Evolutionary conservation across 2,888 invertebrate species (phyloP), one percentile per base, ranked within the genome.

Genomic region (Clunio marinus): DNA sequence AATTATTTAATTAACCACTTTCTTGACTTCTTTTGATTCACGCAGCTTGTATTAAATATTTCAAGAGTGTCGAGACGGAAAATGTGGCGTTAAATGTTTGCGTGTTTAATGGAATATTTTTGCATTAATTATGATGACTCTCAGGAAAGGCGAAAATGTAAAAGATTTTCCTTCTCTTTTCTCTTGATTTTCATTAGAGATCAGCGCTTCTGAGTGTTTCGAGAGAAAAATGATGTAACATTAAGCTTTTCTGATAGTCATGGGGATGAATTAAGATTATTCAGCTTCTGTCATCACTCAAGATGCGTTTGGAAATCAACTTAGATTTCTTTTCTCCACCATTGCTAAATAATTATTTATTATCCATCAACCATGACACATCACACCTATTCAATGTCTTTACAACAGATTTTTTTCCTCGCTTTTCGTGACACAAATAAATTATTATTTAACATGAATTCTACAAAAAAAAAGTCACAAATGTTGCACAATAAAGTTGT

Each of bases 1-100:
- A 66, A 46, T 65, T 41, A 65, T 65, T 66, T 55, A 66, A 66
- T 66, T 66, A 66, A 66, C 66, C 32, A 35, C 17, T 59, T 27
- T 57, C 58, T 58, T 35, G 32, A 17, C 35, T 59, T n/a, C 17
- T 15, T 10, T 28, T 5, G n/a, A n/a, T n/a, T n/a, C n/a, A n/a
- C n/a, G n/a, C n/a, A n/a, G n/a, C n/a, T 35, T n/a, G 46, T n/a
- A 37, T 22, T 28, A 27, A 25, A 46, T 24, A 15, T 25, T n/a
- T n/a, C 5, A 22, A 46, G 4, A 28, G 17, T 3, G 51, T 22
- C 51, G 51, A 22, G 51, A 20, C 22, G 51, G 41, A 51, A 66
- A 66, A 66, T 15, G 45, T 37, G 45, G 45, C 45, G 55, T 55
- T 66, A 66, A 66, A 25, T 66, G 66, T 32, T 66, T 55, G 55